These are phyloP conservation scores for Uloborus diversus DNA, from an alignment of 1,140 invertebrate genomes.

Conservation along the genomic window DNA sequence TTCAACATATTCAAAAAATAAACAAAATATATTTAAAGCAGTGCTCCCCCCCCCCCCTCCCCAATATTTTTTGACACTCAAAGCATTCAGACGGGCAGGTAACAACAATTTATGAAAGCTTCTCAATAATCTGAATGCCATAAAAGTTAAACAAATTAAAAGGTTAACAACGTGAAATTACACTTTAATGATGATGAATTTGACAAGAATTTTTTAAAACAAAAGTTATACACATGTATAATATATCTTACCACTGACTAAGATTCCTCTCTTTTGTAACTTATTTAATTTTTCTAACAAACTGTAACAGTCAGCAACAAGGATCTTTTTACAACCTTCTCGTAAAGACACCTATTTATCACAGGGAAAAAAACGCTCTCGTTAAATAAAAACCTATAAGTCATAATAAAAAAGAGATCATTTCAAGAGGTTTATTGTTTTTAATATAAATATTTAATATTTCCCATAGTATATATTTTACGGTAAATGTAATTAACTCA, in stretches of 20 bases:
- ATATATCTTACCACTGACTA: constrained; percentile 70
- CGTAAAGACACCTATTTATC: constrained; percentile 78
- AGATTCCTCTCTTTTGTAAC: constrained; percentile 80
- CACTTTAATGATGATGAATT: background rate
- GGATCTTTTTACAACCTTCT: constrained; percentile 87
- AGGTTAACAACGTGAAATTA: background rate
- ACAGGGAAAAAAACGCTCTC: background rate
- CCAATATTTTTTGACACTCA: background rate
- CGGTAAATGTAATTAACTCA: background rate
- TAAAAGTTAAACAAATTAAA: background rate
- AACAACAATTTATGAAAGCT: background rate
- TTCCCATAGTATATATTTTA: background rate
- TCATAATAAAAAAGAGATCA: too few species aligned
- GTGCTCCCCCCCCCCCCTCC: too few species aligned
- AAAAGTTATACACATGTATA: background rate
- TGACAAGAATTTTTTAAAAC: background rate
- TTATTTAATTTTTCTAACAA: constrained; percentile 82
- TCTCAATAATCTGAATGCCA: background rate
- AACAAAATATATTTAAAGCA: too few species aligned
- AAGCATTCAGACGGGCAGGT: background rate
- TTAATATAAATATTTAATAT: background rate
- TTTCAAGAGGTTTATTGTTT: too few species aligned
- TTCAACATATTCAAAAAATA: too few species aligned
- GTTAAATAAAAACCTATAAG: too few species aligned
- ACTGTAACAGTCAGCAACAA: constrained; percentile 88